Percentiles rank a stretch among this genome's conserved stretches.
Conservation (phyloP, 2,797 vertebrate species). For the Notoglanidium macrostoma region DNA sequence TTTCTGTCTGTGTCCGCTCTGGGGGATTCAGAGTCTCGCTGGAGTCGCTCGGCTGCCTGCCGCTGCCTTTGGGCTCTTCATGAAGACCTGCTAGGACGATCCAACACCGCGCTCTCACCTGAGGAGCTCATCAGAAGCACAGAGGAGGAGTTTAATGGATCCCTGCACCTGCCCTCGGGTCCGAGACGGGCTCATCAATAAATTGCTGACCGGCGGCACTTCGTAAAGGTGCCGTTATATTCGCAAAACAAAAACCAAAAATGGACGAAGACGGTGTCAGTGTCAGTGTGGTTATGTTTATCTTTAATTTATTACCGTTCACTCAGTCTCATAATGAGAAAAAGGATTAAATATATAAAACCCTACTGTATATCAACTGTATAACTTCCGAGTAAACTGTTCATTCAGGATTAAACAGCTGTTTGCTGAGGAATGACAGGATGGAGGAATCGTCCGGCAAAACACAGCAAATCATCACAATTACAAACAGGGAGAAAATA, state of each 20-base stretch:
- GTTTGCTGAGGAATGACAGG: background rate
- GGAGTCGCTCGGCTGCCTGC: constrained; percentile 25
- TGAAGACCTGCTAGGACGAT: constrained; percentile 33
- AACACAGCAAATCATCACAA: background rate
- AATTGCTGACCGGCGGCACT: background rate
- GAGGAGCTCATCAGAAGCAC: constrained; percentile 16
- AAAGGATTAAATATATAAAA: background rate
- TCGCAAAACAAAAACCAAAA: background rate
- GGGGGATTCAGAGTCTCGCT: constrained; percentile 5
- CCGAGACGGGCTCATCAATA: background rate
- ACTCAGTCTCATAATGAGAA: background rate
- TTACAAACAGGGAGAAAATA: background rate
- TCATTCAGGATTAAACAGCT: background rate
- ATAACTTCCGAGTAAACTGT: background rate
- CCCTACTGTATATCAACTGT: no score
- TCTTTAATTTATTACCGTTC: background rate
- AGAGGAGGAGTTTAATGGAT: constrained; percentile 16
- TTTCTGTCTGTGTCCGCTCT: constrained; percentile 10
- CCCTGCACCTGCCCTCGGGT: constrained; percentile 5
- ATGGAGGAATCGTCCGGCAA: background rate
- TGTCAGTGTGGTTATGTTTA: background rate
- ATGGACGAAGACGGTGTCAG: no score
- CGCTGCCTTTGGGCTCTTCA: constrained; percentile 25
- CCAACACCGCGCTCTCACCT: constrained; percentile 15
- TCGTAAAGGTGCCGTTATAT: background rate